These are phyloP conservation scores for Paracyclopina nana DNA, from an alignment of 1,140 invertebrate species.

Conservation along the genomic window DNA sequence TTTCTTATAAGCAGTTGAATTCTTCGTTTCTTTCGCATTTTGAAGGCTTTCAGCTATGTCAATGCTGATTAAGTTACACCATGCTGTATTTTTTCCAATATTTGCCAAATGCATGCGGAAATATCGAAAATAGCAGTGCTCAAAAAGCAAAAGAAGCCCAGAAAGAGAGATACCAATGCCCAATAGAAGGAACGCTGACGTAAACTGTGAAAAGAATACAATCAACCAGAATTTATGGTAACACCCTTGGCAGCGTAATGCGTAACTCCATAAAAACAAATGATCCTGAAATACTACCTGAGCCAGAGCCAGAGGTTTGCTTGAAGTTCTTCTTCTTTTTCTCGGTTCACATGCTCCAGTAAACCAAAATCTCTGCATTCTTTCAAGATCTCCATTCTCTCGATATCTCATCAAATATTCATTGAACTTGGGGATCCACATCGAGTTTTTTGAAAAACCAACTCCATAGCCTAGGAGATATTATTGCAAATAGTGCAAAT, in stretches of 20 bases:
- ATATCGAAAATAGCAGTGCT: constrained; percentile 73
- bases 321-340: constrained; percentile 34
- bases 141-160: constrained; percentile 55
- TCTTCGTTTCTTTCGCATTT: too few species aligned
- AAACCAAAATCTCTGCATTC: constrained; percentile 87
- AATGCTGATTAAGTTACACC: too few species aligned
- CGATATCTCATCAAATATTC: constrained; percentile 67
- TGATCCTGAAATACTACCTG: neutral
- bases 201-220: constrained; percentile 92
- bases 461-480: too few species aligned
- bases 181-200: constrained; percentile 83
- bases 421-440: constrained; percentile 26
- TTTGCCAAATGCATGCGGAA: too few species aligned
- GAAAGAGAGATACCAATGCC: constrained; percentile 79
- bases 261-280: neutral
- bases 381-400: constrained; percentile 58
- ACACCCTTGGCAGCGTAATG: constrained; percentile 25
- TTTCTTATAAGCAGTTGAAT: too few species aligned
- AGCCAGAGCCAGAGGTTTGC: constrained; percentile 54
- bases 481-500: constrained; percentile 82
- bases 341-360: constrained; percentile 87
- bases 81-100: too few species aligned
- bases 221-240: too few species aligned
- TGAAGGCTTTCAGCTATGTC: too few species aligned
- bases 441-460: neutral